phyloP scores from a whole-genome alignment of 2,797 vertebrate species.

The Margarornis squamiger region DNA sequence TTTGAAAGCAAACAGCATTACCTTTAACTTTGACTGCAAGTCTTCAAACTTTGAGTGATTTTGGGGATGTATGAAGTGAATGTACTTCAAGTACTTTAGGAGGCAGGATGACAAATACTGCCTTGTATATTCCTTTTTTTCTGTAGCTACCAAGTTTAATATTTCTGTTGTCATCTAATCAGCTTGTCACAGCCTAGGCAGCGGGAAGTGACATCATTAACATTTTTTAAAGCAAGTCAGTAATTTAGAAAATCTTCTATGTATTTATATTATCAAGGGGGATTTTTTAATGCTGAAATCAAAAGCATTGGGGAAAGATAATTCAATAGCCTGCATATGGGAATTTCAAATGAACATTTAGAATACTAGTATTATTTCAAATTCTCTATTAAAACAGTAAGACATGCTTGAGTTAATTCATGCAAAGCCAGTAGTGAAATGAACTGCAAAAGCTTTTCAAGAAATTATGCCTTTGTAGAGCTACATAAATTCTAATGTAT shows the following conservation, averaged over 20 bases:
- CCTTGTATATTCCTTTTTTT: neutral
- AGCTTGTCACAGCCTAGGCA: conserved; percentile 41
- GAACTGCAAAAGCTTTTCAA: conserved; percentile 51
- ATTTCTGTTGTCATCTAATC: conserved; percentile 26
- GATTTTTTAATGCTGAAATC: conserved; percentile 41
- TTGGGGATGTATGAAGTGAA: conserved; percentile 52
- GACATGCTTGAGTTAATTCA: conserved; percentile 48
- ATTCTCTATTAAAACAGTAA: conserved; percentile 50
- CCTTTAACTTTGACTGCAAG: conserved; percentile 26
- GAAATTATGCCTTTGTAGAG: conserved; percentile 41
- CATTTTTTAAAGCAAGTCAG: conserved; percentile 35
- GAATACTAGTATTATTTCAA: conserved; percentile 29
- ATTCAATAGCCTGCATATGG: conserved; percentile 36
- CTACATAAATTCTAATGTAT: conserved; percentile 27
- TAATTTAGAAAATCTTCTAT: conserved; percentile 40
- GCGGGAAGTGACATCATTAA: conserved; percentile 31
- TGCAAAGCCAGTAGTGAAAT: conserved; percentile 61
- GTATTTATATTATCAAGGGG: conserved; percentile 35
- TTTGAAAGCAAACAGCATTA: conserved; percentile 49
- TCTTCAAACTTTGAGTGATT: conserved; percentile 7
- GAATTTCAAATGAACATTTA: conserved; percentile 40
- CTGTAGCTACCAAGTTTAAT: neutral
- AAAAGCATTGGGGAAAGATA: conserved; percentile 32
- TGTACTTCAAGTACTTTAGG: conserved; percentile 45
- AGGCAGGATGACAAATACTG: conserved; percentile 28